phyloP scores from a whole-genome alignment of 2,797 vertebrate species.

The Arnoldichthys spilopterus region DNA sequence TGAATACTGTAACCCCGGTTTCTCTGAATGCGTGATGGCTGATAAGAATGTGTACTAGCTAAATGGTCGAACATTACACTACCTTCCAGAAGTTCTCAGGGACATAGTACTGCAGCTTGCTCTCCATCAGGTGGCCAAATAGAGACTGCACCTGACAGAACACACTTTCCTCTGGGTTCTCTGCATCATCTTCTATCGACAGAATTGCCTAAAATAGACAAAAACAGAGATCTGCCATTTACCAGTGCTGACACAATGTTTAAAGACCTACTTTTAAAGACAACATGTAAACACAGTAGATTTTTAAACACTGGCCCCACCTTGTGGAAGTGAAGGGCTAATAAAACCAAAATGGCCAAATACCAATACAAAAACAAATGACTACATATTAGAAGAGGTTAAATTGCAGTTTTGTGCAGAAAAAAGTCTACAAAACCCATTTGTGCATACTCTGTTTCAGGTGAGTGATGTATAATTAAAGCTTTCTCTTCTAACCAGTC shows the following conservation, averaged over 20 bases:
- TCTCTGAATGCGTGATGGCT: background rate
- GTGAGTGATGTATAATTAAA: too few relatives aligned
- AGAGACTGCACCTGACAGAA: constrained; percentile 98
- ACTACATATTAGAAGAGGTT: too few relatives aligned
- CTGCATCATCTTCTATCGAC: constrained; percentile 94
- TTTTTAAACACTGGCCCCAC: constrained; percentile 19
- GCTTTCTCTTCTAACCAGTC: too few relatives aligned
- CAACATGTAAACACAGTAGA: background rate
- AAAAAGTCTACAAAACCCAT: too few relatives aligned
- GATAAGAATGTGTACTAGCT: background rate
- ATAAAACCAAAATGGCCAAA: background rate
- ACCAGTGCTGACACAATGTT: background rate
- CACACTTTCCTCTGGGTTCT: constrained; percentile 98
- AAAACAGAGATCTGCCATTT: background rate
- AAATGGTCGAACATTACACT: background rate
- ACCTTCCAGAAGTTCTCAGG: constrained; percentile 99
- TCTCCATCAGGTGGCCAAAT: constrained; percentile 98
- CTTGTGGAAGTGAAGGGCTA: constrained; percentile 7
- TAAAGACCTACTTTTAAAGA: background rate
- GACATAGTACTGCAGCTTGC: constrained; percentile 97
- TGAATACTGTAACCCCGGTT: too few relatives aligned
- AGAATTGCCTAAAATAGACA: constrained; percentile 82
- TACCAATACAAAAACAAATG: background rate
- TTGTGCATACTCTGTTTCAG: too few relatives aligned
- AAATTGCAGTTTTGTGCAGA: too few relatives aligned